Evolutionary conservation across 2,888 invertebrate species (phyloP).

Genomic region (Orthonevra nobilis): DNA sequence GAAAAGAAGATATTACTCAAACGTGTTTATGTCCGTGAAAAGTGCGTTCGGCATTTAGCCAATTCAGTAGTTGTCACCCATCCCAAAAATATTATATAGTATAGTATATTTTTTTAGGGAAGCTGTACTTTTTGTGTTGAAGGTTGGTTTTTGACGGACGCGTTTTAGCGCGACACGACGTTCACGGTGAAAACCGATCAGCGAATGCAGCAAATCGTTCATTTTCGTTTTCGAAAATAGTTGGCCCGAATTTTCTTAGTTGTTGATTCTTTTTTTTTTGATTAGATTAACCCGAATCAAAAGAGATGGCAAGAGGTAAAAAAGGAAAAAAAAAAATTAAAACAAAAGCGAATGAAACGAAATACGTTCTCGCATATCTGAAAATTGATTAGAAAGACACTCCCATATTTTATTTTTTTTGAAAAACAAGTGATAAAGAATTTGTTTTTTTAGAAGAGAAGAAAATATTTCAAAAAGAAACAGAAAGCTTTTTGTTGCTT

Average conservation of each 20-base stretch:
- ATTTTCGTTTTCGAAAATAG: slow-evolving; percentile 47
- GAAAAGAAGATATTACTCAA: slow-evolving; percentile 21
- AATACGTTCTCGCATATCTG: no score
- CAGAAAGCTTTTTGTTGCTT: no score
- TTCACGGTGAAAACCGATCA: slow-evolving; percentile 34
- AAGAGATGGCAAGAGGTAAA: background rate
- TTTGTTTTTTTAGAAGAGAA: no score
- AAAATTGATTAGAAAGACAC: no score
- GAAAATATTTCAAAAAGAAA: no score
- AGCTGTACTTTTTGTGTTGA: background rate
- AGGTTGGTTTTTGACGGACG: slow-evolving; percentile 22
- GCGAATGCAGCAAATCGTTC: slow-evolving; percentile 53
- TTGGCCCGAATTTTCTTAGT: slow-evolving; percentile 23
- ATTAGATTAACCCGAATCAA: slow-evolving; percentile 51
- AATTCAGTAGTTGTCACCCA: slow-evolving; percentile 34
- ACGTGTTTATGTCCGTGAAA: slow-evolving; percentile 20
- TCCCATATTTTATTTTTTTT: no score
- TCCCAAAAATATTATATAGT: no score
- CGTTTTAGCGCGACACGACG: slow-evolving; percentile 31
- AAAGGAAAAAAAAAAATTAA: background rate
- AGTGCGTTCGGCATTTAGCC: slow-evolving; percentile 41
- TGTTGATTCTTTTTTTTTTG: slow-evolving; percentile 24
- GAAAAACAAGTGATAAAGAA: no score
- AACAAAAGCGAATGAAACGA: no score
- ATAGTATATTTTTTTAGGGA: no score